These are phyloP conservation scores for Eulemur albifrons DNA, from an alignment of 2,797 vertebrate species.

Conservation along the genomic window DNA sequence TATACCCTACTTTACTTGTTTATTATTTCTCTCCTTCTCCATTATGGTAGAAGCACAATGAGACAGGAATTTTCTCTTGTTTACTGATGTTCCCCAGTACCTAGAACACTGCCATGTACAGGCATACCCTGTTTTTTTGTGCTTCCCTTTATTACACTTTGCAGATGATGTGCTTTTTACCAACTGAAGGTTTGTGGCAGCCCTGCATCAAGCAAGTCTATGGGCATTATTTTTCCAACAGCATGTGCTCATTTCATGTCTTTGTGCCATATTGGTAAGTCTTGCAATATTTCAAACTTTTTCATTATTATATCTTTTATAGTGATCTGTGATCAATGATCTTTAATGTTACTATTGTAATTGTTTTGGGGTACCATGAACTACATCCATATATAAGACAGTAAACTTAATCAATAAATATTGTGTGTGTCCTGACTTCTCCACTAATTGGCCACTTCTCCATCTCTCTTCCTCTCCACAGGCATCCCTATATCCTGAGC, in stretches of 20 bases:
- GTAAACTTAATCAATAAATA: neutral
- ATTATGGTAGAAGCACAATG: neutral
- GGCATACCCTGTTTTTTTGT: neutral
- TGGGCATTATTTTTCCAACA: neutral
- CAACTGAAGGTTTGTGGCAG: neutral
- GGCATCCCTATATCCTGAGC: neutral
- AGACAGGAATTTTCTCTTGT: neutral
- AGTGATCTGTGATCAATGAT: neutral
- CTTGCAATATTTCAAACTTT: neutral
- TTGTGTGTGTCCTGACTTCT: neutral
- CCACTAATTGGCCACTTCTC: neutral
- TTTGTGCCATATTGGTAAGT: neutral
- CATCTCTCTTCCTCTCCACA: neutral
- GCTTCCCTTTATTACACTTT: neutral
- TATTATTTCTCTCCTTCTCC: neutral
- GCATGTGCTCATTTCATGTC: neutral
- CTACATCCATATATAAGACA: neutral
- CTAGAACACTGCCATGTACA: too few relatives aligned
- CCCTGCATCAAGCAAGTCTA: neutral
- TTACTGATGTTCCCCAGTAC: neutral
- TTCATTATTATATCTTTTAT: neutral
- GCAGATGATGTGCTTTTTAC: neutral
- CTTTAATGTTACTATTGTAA: neutral
- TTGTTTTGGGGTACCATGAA: neutral
- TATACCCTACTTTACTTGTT: neutral